These are phyloP conservation scores for Dascillus cervinus DNA, from an alignment of 2,888 invertebrate species.

Conservation along the genomic window DNA sequence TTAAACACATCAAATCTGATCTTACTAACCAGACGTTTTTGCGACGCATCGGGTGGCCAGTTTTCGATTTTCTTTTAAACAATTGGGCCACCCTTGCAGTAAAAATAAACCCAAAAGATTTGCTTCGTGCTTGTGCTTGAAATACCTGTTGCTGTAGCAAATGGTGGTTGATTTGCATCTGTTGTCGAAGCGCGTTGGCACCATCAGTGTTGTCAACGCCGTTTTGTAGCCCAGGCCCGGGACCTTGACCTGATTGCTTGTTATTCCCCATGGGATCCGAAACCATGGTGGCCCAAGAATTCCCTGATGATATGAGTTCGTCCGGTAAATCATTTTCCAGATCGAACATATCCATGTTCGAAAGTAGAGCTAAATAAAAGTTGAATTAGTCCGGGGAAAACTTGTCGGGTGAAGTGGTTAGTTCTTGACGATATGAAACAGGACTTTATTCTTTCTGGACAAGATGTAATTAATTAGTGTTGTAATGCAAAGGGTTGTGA, in stretches of 20 bases:
- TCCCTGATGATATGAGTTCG: slow-evolving; percentile 69
- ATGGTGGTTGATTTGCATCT: slow-evolving; percentile 59
- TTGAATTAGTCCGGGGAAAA: too few relatives aligned
- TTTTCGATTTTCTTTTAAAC: neutral
- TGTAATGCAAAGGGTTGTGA: too few relatives aligned
- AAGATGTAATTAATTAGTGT: too few relatives aligned
- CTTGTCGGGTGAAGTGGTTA: too few relatives aligned
- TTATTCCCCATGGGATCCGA: slow-evolving; percentile 52
- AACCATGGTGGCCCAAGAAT: slow-evolving; percentile 59
- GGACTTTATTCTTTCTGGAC: too few relatives aligned
- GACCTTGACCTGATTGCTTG: slow-evolving; percentile 76
- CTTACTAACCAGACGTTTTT: neutral
- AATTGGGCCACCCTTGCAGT: neutral
- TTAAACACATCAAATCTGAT: too few relatives aligned
- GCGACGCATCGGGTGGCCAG: neutral
- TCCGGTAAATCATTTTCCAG: slow-evolving; percentile 89
- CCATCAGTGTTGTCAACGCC: slow-evolving; percentile 60
- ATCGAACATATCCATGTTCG: slow-evolving; percentile 79
- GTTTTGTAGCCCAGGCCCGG: slow-evolving; percentile 68
- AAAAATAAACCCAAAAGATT: too few relatives aligned
- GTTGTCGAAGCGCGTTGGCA: slow-evolving; percentile 41
- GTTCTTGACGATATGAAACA: too few relatives aligned
- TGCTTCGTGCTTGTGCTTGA: too few relatives aligned
- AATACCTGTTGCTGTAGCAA: slow-evolving; percentile 58
- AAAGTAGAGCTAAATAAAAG: slow-evolving; percentile 66